Percentiles rank a stretch among this genome's conserved stretches.
These are phyloP conservation scores for Lissonota sp. DNA, from an alignment of 2,888 invertebrate genomes.

Conservation along the genomic window DNA sequence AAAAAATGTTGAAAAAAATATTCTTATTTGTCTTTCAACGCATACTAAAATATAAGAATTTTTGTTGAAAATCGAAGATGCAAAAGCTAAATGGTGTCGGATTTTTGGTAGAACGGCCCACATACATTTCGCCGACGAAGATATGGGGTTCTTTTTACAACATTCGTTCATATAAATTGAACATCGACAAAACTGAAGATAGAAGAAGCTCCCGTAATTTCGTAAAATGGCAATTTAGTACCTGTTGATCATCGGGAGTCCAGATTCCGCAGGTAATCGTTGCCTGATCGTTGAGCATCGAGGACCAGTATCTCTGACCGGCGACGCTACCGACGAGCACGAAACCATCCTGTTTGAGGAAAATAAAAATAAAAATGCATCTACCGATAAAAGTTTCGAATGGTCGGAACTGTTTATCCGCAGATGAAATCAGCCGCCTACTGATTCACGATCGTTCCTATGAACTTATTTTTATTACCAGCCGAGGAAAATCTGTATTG, in stretches of 20 bases:
- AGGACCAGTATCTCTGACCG: slow-evolving; percentile 99
- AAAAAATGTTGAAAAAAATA: no score
- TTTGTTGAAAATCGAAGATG: no score
- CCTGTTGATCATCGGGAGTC: slow-evolving; percentile 98
- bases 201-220: no score
- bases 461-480: slow-evolving; percentile 14
- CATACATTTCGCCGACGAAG: no score
- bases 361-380: slow-evolving; percentile 23
- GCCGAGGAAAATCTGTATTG: background rate
- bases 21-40: no score
- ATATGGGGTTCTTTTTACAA: no score
- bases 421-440: background rate
- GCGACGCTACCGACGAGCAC: slow-evolving; percentile 98
- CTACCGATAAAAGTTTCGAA: no score
- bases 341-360: slow-evolving; percentile 93
- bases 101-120: no score
- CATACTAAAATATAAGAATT: no score
- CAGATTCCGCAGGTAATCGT: slow-evolving; percentile 98
- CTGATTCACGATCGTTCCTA: slow-evolving; percentile 21
- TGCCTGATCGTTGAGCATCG: slow-evolving; percentile 97
- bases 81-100: no score
- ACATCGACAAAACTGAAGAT: background rate
- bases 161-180: background rate
- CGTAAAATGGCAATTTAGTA: slow-evolving; percentile 69
- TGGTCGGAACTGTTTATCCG: no score